Evolutionary conservation across 1,140 invertebrate genomes (phyloP).

Genomic region (Stegodyphus mimosarum): DNA sequence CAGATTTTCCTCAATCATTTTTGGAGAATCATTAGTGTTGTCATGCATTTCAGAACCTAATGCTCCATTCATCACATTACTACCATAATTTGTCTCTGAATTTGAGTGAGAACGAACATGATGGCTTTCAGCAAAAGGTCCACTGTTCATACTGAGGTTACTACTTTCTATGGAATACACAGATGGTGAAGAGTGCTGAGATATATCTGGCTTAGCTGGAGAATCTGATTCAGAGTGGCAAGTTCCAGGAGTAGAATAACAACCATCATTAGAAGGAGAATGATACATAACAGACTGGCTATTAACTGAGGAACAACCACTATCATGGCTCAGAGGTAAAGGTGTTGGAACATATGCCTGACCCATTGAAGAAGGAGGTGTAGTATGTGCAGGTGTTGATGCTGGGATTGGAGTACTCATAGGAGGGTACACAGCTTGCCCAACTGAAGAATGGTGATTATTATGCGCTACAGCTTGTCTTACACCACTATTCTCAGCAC

Average conservation of each 20-base stretch:
- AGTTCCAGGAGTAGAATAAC: constrained; percentile 55
- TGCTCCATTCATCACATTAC: constrained; percentile 12
- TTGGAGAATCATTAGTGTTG: constrained; percentile 29
- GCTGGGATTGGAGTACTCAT: constrained; percentile 61
- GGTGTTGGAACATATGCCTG: constrained; percentile 59
- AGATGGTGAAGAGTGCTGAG: constrained; percentile 54
- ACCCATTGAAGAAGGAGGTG: constrained; percentile 55
- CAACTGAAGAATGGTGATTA: constrained; percentile 30
- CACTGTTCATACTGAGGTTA: constrained; percentile 46
- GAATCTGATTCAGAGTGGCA: constrained; percentile 52
- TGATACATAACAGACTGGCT: constrained; percentile 53
- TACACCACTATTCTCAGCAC: constrained; percentile 1
- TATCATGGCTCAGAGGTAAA: constrained; percentile 54
- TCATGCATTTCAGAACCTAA: constrained; percentile 4
- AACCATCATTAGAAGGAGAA: constrained; percentile 54
- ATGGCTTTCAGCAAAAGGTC: constrained; percentile 13
- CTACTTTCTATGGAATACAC: constrained; percentile 55
- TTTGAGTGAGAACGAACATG: constrained; percentile 39
- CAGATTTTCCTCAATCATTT: constrained; percentile 24
- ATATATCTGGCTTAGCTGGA: constrained; percentile 55
- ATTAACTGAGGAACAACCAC: constrained; percentile 53
- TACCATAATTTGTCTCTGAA: constrained; percentile 18
- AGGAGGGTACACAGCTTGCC: constrained; percentile 58
- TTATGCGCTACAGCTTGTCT: constrained; percentile 20
- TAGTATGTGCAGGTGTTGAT: constrained; percentile 56